These are phyloP conservation scores for Miltochrista miniata DNA, from an alignment of 2,888 invertebrate species.

Conservation along the genomic window DNA sequence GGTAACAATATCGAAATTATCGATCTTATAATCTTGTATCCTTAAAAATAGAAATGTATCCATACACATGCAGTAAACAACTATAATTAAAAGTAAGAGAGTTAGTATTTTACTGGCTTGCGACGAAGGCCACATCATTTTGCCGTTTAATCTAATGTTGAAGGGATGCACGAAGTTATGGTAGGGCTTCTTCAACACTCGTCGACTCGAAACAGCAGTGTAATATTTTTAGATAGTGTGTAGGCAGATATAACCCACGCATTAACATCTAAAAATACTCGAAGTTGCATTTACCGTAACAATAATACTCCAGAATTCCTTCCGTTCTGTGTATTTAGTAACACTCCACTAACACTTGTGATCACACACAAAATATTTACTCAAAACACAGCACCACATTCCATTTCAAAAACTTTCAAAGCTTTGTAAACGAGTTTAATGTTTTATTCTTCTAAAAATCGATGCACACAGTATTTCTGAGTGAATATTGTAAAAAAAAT, in stretches of 20 bases:
- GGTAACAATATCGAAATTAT: conserved; percentile 55
- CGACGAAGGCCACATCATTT: conserved; percentile 89
- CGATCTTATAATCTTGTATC: conserved; percentile 87
- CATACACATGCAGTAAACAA: conserved; percentile 88
- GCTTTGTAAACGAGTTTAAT: conserved; percentile 19
- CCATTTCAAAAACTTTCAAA: conserved; percentile 9
- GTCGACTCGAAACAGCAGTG: conserved; percentile 10
- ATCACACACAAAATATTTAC: conserved; percentile 4
- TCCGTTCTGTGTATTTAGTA: conserved; percentile 13
- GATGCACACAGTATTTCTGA: conserved; percentile 21
- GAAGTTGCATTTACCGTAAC: conserved; percentile 17
- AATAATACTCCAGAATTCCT: conserved; percentile 11
- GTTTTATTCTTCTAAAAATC: conserved; percentile 30
- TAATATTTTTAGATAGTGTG: conserved; percentile 17
- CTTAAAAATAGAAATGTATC: conserved; percentile 88
- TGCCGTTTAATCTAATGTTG: conserved; percentile 15
- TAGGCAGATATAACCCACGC: conserved; percentile 24
- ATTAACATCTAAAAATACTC: conserved; percentile 25
- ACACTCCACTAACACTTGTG: not conserved
- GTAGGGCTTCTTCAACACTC: conserved; percentile 15
- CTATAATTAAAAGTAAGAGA: conserved; percentile 79
- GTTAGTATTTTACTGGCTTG: conserved; percentile 88
- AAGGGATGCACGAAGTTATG: conserved; percentile 11
- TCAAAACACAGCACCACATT: conserved; percentile 15
- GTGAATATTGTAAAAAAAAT: conserved; percentile 17